Evolutionary conservation across 2,113 vertebrate genomes (phyloP), one percentile per base, ranked within the genome.

Genomic region (Xerus inauris): DNA sequence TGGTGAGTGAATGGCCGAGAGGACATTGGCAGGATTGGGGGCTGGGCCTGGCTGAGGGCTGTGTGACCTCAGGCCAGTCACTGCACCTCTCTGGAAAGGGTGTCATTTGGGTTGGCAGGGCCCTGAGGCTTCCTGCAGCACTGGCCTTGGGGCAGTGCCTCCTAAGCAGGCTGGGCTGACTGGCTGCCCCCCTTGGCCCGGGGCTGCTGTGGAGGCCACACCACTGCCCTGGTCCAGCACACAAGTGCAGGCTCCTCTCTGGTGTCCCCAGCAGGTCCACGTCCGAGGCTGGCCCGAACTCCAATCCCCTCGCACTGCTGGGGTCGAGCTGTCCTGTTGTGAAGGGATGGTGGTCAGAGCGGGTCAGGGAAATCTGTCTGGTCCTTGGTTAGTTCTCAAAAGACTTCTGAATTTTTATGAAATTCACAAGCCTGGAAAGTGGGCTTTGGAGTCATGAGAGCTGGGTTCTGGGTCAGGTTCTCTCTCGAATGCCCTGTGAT

Each of bases 221-320:
- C 6, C 28, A 20, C 75, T n/a, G 51, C 71, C 3, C 0, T 0
- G 5, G 45, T 28, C 59, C 19, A 6, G 16, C 3, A 35, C 80
- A 22, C 49, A 6, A 28, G 47, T 2, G 0, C 0, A 0, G 4
- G 0, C 4, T 19, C 35, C 38, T 28, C 40, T 30, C 49, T 1
- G 12, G 26, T 6, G 16, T 42, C 57, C 80, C 30, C 12, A 38
- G 30, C 57, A 13, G 3, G 12, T 51, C n/a, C 35, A 8, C 22
- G 19, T 20, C 8, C 22, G 7, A 59, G 57, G 24, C 80, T 22
- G 80, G 81, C 47, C 19, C 16, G n/a, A 20, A 5, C 73, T 22
- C 57, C 22, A 22, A 24, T 8, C 32, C 49, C 42, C 45, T 14
- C 24, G 57, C 4, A 0, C 13, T n/a, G 42, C 6, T 9, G 42